Conservation (phyloP, 92 coral and sea anemone genomes). For the Umimayanthus kanabou region DNA sequence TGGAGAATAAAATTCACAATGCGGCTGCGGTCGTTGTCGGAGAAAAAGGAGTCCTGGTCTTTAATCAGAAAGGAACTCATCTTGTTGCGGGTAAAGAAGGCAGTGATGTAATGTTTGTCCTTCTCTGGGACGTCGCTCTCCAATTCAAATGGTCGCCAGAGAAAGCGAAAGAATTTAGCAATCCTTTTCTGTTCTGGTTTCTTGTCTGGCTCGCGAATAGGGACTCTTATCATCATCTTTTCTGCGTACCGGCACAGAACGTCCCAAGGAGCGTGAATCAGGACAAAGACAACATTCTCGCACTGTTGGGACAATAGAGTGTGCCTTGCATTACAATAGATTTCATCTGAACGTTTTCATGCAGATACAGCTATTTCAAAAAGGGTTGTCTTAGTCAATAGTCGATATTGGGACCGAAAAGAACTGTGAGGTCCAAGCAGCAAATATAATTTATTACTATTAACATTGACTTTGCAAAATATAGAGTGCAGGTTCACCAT, state of each 20-base stretch:
- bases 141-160: slow-evolving; percentile 36
- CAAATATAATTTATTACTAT: too few species aligned
- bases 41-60: slow-evolving; percentile 79
- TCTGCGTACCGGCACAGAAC: slow-evolving; percentile 41
- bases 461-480: too few species aligned
- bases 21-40: slow-evolving; percentile 83
- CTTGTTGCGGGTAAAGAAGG: slow-evolving; percentile 80
- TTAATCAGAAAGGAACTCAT: slow-evolving; percentile 65
- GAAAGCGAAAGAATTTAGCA: background rate
- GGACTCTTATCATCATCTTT: slow-evolving; percentile 34
- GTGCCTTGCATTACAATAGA: too few species aligned
- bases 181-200: slow-evolving; percentile 13
- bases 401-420: too few species aligned
- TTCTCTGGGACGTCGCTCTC: background rate
- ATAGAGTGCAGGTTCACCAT: too few species aligned
- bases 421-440: too few species aligned
- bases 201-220: slow-evolving; percentile 39
- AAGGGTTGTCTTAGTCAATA: too few species aligned
- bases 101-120: slow-evolving; percentile 69
- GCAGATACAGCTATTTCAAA: too few species aligned
- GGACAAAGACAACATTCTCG: slow-evolving; percentile 21
- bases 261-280: slow-evolving; percentile 33
- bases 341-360: too few species aligned
- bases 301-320: background rate
- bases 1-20: slow-evolving; percentile 82